Conservation (phyloP, 1,140 invertebrate genomes). For the Saccostrea cuccullata region DNA sequence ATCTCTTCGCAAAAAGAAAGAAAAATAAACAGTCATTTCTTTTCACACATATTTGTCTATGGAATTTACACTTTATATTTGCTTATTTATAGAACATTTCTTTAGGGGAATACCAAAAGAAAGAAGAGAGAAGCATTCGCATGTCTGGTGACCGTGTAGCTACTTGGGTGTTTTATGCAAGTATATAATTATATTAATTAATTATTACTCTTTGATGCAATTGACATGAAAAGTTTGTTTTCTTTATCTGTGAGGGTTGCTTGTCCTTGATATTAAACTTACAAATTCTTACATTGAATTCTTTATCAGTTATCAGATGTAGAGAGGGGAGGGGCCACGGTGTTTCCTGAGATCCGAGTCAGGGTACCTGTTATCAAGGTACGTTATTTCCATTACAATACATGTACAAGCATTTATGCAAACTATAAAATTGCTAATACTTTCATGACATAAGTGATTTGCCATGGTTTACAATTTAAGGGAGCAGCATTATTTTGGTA, state of each 20-base stretch:
- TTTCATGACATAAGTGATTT: no score
- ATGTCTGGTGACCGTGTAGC: not conserved
- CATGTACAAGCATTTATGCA: no score
- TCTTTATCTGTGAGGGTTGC: no score
- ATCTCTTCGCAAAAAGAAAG: no score
- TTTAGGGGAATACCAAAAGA: conserved; percentile 1
- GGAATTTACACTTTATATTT: not conserved
- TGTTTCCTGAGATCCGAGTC: not conserved
- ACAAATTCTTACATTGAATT: not conserved
- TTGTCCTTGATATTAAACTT: no score
- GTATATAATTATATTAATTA: no score
- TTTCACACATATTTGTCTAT: no score
- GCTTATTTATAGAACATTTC: conserved; percentile 13
- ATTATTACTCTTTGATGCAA: no score
- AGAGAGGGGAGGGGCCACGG: not conserved
- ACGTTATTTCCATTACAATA: not conserved
- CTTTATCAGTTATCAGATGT: conserved; percentile 2
- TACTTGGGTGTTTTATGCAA: conserved; percentile 14
- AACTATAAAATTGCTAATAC: no score
- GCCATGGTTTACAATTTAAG: not conserved
- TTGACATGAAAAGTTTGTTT: no score
- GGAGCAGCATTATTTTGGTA: not conserved
- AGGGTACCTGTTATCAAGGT: not conserved
- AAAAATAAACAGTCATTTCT: no score
- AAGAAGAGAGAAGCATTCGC: not conserved